These are phyloP conservation scores for Thomomys bottae DNA, from an alignment of 2,113 vertebrate species.

Conservation along the genomic window DNA sequence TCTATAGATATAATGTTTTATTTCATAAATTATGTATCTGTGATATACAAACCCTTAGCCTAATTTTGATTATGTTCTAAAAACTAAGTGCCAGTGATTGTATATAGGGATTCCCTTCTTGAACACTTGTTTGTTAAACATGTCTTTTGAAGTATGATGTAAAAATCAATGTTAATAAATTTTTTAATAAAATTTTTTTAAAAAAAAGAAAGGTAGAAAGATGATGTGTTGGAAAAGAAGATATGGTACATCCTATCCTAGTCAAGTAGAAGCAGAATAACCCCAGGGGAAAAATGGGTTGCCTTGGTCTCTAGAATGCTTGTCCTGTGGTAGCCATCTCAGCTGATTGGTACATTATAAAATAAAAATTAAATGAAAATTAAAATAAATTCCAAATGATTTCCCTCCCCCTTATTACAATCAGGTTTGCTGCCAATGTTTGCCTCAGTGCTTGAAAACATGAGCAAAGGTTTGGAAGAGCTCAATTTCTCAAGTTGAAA, in stretches of 20 bases:
- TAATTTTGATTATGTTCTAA: no score
- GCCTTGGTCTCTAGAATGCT: background rate
- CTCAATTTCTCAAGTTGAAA: slow-evolving; percentile 60
- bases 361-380: slow-evolving; percentile 43
- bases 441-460: slow-evolving; percentile 71
- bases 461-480: slow-evolving; percentile 65
- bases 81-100: no score
- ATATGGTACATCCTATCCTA: no score
- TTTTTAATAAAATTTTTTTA: no score
- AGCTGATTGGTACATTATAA: slow-evolving; percentile 32
- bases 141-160: no score
- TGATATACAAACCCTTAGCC: no score
- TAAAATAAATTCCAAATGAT: slow-evolving; percentile 66
- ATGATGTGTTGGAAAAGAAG: background rate
- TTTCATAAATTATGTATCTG: no score
- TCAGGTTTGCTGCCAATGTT: slow-evolving; percentile 72
- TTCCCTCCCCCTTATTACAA: slow-evolving; percentile 32
- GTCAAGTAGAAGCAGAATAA: background rate
- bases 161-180: no score
- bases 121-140: no score
- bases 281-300: background rate
- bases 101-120: no score
- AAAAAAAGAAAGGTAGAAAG: background rate
- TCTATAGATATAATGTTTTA: no score
- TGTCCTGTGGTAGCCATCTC: background rate